Conservation (phyloP, 2,797 vertebrate genomes). For the Lacerta agilis region DNA sequence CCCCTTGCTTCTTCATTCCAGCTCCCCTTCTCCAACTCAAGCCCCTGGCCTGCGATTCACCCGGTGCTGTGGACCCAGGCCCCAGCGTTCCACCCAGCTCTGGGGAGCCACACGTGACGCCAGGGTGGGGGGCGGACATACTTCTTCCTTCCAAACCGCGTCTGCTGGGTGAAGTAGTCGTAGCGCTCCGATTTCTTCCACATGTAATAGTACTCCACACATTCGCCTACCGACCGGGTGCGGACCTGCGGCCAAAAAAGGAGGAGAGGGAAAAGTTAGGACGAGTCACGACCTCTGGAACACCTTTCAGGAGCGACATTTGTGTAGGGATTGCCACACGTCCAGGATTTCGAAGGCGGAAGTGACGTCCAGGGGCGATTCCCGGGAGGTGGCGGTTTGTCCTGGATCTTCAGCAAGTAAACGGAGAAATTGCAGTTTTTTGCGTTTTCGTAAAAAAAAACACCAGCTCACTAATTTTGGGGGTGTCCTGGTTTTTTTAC, state of each 20-base stretch:
- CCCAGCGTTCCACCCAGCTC: neutral
- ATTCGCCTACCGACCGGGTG: constrained; percentile 94
- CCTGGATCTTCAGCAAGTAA: too few species aligned
- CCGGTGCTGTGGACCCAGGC: neutral
- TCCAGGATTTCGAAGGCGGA: too few species aligned
- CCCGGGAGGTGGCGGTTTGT: too few species aligned
- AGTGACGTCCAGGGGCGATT: too few species aligned
- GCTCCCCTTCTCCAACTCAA: neutral
- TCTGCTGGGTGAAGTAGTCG: constrained; percentile 93
- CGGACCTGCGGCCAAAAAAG: constrained; percentile 83
- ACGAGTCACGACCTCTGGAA: neutral
- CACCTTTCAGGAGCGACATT: too few species aligned
- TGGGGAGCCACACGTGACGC: constrained; percentile 79
- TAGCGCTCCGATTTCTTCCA: constrained; percentile 97
- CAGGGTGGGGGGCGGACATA: constrained; percentile 83
- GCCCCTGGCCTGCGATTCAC: neutral
- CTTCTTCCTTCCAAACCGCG: constrained; percentile 90
- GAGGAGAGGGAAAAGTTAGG: neutral
- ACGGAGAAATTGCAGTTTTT: too few species aligned
- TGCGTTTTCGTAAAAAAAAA: too few species aligned
- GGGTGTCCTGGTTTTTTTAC: too few species aligned
- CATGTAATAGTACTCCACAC: constrained; percentile 96
- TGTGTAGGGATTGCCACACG: too few species aligned
- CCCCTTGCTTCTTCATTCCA: neutral
- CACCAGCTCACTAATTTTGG: too few species aligned